A percentile compares a stretch with the other conserved stretches of the same genome.
Evolutionary conservation across 2,797 vertebrate species (phyloP).

Genomic region (Helarctos malayanus): DNA sequence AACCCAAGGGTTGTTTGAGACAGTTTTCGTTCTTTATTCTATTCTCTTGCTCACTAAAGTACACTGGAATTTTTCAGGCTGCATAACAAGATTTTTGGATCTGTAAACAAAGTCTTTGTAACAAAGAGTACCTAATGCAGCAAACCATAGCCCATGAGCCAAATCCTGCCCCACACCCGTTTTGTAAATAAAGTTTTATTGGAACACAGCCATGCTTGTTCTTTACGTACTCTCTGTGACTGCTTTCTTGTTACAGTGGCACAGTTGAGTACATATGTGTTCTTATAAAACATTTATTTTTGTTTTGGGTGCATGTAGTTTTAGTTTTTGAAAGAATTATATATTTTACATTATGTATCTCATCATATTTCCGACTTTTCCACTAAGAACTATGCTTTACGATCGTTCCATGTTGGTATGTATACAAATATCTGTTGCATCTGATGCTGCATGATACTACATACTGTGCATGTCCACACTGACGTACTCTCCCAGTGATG

Average conservation of each 20-base stretch:
- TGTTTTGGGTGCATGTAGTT: not conserved
- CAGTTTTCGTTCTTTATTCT: not conserved
- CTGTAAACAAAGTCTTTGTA: not conserved
- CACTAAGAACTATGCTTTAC: not conserved
- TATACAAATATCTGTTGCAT: not conserved
- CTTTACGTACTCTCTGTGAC: not conserved
- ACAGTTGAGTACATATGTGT: not conserved
- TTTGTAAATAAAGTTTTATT: not conserved
- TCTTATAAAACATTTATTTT: not conserved
- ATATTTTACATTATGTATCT: not conserved
- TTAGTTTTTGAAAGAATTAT: not conserved
- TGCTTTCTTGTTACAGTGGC: not conserved
- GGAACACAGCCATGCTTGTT: not conserved
- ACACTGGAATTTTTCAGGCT: not conserved
- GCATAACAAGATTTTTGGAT: not conserved
- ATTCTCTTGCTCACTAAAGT: slow-evolving; percentile 12
- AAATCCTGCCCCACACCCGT: not conserved
- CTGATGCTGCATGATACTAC: too few relatives aligned
- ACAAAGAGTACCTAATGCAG: not conserved
- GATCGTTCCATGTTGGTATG: not conserved
- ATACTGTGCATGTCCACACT: not conserved
- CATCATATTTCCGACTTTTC: not conserved
- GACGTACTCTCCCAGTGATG: not conserved
- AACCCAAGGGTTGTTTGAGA: not conserved
- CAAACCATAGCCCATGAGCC: not conserved